Evolutionary conservation across 1,140 invertebrate genomes (phyloP), one percentile per base, ranked within the genome.

Genomic region (Latrodectus geometricus): DNA sequence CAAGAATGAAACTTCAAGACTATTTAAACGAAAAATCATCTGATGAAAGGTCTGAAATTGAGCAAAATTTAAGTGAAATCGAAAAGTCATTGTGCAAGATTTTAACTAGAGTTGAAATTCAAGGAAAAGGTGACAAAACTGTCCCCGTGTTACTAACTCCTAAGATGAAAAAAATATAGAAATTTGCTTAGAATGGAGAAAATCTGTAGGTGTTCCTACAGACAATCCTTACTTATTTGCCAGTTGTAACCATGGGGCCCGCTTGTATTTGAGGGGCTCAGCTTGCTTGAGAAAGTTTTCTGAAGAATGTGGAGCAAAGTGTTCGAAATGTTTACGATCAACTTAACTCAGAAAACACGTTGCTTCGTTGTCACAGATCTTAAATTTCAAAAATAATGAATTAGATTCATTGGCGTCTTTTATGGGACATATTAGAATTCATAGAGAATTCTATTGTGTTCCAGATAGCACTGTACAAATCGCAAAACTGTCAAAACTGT

Each of bases 321-420:
- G 15, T 17, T 17, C 66, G 8, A n/a, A 69, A 8, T 8, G 15
- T n/a, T n/a, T 69, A 69, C 8, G 66, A n/a, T 69, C 66, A 8
- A 69, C 66, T n/a, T 9, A 69, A 69, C 66, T 69, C 8, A 69
- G 66, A 69, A 69, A 69, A 69, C 66, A 69, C 8, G 66, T 69
- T 17, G 66, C 66, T 8, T 69, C 66, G n/a, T 17, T 69, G 8
- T 69, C 66, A 8, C 66, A 69, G 20, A 69, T 69, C 8, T 11
- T 69, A 11, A 69, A 69, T 21, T 21, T 69, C 8, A 69, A 69
- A 21, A 69, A 21, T 8, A 17, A 69, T 69, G 66, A 69, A 17
- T 11, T 69, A n/a, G 66, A 69, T 69, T 69, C 15, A 8, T 21
- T 69, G 8, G 66, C 66, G 20, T n/a, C 15, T 9, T 69, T 69